Conservation (phyloP, 2,888 invertebrate species). For the Clunio marinus region DNA sequence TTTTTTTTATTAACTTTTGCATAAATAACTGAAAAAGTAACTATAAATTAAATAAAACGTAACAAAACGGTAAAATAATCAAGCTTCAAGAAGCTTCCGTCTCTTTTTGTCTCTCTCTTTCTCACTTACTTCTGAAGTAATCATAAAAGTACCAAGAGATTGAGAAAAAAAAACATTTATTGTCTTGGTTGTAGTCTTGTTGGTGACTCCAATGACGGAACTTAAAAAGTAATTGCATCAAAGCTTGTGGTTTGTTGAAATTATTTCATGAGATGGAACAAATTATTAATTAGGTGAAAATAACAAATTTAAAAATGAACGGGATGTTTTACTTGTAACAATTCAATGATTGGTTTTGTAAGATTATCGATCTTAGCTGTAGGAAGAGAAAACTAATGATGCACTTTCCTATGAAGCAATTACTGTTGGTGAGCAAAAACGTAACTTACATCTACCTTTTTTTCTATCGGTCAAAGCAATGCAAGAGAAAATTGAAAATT, state of each 20-base stretch:
- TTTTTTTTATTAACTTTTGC: conserved; percentile 1
- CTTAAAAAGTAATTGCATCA: background rate
- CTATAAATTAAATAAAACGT: conserved; percentile 39
- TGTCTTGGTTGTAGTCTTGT: background rate
- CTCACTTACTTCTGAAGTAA: background rate
- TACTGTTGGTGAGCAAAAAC: background rate
- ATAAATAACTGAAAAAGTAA: conserved; percentile 21
- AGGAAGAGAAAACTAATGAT: background rate
- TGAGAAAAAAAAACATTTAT: background rate
- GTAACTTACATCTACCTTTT: background rate
- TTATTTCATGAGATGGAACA: background rate
- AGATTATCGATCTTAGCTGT: background rate
- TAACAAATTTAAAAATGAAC: background rate
- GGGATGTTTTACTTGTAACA: background rate
- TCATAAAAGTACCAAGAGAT: background rate
- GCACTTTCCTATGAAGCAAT: background rate
- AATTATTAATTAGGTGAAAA: background rate
- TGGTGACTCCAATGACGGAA: conserved; percentile 20
- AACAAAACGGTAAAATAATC: conserved; percentile 37
- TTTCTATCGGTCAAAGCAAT: background rate
- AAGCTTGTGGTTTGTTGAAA: background rate
- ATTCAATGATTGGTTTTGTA: too few relatives aligned
- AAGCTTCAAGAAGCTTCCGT: background rate
- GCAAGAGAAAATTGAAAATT: background rate
- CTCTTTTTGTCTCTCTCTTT: background rate